A percentile compares a stretch with the other conserved stretches of the same genome.
Evolutionary conservation across 2,888 invertebrate species (phyloP).

Genomic region (Synanthedon formicaeformis): DNA sequence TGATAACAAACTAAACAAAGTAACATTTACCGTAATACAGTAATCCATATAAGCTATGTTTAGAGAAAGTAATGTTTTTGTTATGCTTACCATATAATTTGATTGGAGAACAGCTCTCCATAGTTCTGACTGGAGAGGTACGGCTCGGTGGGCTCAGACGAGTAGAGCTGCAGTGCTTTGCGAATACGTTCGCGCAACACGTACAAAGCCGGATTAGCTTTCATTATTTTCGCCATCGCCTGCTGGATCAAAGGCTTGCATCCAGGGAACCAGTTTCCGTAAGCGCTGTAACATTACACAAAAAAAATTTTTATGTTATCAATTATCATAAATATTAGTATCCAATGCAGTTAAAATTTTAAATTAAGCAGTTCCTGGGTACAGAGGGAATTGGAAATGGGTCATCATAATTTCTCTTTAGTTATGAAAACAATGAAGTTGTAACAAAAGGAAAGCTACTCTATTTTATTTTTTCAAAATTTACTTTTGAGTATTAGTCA

Average conservation of each 20-base stretch:
- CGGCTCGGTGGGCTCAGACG: constrained; percentile 99
- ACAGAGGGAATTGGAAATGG: too few species aligned
- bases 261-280: constrained; percentile 99
- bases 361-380: too few species aligned
- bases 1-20: too few species aligned
- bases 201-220: constrained; percentile 98
- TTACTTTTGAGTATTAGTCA: too few species aligned
- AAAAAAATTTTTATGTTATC: neutral
- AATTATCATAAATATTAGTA: too few species aligned
- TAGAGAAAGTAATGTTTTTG: neutral
- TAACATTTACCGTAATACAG: too few species aligned
- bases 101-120: constrained; percentile 99
- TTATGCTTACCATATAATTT: constrained; percentile 91
- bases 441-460: too few species aligned
- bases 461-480: too few species aligned
- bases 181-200: constrained; percentile 97
- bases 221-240: constrained; percentile 99
- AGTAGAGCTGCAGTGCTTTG: constrained; percentile 98
- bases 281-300: constrained; percentile 75
- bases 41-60: too few species aligned
- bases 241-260: constrained; percentile 98
- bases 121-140: constrained; percentile 99
- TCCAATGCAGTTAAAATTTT: too few species aligned
- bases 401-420: too few species aligned
- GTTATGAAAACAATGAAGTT: too few species aligned